A percentile compares a stretch with the other conserved stretches of the same genome.
These are phyloP conservation scores for Ligdia adustata DNA, from an alignment of 2,888 invertebrate species.

Conservation along the genomic window DNA sequence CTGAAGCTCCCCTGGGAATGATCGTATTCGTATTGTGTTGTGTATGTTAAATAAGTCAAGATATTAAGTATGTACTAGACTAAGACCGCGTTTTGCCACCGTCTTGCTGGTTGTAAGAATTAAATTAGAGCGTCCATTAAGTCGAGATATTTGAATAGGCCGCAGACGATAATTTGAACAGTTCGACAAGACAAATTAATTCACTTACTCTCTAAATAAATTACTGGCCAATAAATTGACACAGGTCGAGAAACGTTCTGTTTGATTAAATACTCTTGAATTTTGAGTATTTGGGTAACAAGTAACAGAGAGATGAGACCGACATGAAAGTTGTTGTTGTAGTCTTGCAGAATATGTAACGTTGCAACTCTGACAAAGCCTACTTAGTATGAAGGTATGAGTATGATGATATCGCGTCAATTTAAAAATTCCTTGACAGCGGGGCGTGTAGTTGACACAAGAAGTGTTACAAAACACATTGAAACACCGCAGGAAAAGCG, in stretches of 20 bases:
- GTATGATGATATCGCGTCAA: neutral
- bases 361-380: neutral
- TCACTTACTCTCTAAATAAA: slow-evolving; percentile 5
- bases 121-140: too few relatives aligned
- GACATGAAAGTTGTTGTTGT: neutral
- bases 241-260: slow-evolving; percentile 12
- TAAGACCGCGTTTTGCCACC: too few relatives aligned
- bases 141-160: slow-evolving; percentile 5
- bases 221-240: slow-evolving; percentile 1
- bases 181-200: slow-evolving; percentile 15
- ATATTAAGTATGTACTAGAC: too few relatives aligned
- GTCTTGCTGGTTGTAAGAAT: too few relatives aligned
- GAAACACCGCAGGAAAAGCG: slow-evolving; percentile 14
- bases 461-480: slow-evolving; percentile 21
- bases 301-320: neutral
- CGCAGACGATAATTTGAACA: slow-evolving; percentile 6
- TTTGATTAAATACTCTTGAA: slow-evolving; percentile 7
- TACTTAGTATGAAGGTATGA: neutral
- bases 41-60: too few relatives aligned
- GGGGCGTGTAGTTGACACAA: slow-evolving; percentile 12
- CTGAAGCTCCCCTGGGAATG: too few relatives aligned
- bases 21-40: too few relatives aligned
- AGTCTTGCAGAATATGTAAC: neutral
- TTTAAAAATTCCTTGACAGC: slow-evolving; percentile 7
- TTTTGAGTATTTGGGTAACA: slow-evolving; percentile 5